Base-by-base conservation (phyloP, 1,140 invertebrate genomes). In the Dendrolimus kikuchii region DNA sequence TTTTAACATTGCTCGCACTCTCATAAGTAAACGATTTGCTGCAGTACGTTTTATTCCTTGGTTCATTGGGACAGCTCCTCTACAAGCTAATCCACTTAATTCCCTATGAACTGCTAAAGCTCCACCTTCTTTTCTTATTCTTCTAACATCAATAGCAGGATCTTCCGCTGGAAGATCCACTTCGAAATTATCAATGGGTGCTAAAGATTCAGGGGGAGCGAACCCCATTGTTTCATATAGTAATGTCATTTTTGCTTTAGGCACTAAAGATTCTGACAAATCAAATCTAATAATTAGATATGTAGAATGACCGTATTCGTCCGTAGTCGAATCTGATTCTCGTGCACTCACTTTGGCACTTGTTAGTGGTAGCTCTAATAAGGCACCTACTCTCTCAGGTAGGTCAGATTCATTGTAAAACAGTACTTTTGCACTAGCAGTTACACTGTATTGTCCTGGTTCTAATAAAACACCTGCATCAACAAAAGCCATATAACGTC, bases 81-180 rank as follows among this genome's bases (percentile, higher is more conserved):
- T 71, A 53, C 71, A 71, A 41, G 77, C 59, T 46, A 84, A 57
- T 38, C 37, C 53, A 54, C 74, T 72, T 53, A 86, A 58, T 62
- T 83, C 83, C 55, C 70, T 73, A 51, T 86, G 83, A 10, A 86
- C 72, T 39, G 71, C 67, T 46, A 86, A 66, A 44, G 83, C 81
- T 2, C 73, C 83, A 42, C 63, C 66, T 62, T 83, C 80, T 53
- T 68, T 73, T 43, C 73, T 65, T 62, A 86, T 78, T 23, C 62
- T 59, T 47, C 62, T 59, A 7, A 71, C 71, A 59, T 84, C 81
- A 40, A 84, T 55, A 0, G 41, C 10, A 36, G 63, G 49, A 60
- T 84, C 71, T 44, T 79, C 71, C 41, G 64, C 61, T 7, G 57
- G 37, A 10, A 59, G 38, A 5, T 68, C 63, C 40, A 60, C 36